A percentile compares a stretch with the other conserved stretches of the same genome.
phyloP scores from a whole-genome alignment of 2,113 vertebrate species.

The Glaucomys volans region DNA sequence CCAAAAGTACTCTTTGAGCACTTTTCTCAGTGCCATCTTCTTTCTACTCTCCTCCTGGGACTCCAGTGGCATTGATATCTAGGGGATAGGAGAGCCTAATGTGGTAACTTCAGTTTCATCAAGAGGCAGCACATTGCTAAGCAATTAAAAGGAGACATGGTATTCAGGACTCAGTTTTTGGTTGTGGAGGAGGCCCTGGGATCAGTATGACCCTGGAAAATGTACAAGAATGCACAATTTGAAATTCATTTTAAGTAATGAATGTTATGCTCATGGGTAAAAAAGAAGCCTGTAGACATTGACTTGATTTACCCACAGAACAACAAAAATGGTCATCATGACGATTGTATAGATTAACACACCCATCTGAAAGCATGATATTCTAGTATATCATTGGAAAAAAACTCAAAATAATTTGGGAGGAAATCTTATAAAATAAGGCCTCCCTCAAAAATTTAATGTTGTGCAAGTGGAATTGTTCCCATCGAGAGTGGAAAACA shows the following conservation, averaged over 20 bases:
- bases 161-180: neutral
- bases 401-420: neutral
- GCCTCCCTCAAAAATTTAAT: neutral
- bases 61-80: too few species aligned
- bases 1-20: neutral
- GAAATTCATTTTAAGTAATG: constrained; percentile 16
- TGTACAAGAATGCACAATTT: neutral
- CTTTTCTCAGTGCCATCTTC: neutral
- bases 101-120: neutral
- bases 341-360: neutral
- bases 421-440: neutral
- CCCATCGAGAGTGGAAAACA: neutral
- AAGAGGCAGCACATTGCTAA: neutral
- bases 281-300: neutral
- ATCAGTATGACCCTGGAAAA: constrained; percentile 20
- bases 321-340: neutral
- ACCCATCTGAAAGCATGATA: neutral
- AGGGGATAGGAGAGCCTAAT: neutral
- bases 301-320: neutral
- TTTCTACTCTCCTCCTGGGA: neutral
- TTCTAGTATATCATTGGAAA: neutral
- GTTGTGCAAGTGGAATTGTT: neutral
- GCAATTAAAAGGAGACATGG: too few species aligned
- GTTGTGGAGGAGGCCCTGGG: neutral
- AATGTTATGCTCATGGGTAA: neutral